These are phyloP conservation scores for Oenanthe melanoleuca DNA, from an alignment of 2,113 vertebrate genomes.

Conservation along the genomic window DNA sequence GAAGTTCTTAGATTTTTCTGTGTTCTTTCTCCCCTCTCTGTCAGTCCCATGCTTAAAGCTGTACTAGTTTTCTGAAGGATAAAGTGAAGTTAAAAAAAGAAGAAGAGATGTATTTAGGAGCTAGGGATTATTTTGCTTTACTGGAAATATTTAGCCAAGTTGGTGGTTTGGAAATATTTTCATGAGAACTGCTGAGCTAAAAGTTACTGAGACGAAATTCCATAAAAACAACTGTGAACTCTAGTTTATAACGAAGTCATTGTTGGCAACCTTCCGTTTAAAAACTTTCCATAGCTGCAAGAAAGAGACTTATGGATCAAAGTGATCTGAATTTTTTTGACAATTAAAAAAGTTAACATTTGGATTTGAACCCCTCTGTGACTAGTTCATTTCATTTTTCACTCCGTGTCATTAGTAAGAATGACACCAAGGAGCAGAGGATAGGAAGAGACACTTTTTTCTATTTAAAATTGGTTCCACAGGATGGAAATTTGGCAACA, in stretches of 20 bases:
- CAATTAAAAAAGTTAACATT: constrained; percentile 28
- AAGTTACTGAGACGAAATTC: constrained; percentile 69
- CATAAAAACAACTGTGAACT: constrained; percentile 67
- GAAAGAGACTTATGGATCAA: constrained; percentile 47
- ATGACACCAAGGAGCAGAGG: constrained; percentile 27
- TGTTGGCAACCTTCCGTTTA: constrained; percentile 39
- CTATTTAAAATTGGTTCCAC: constrained; percentile 69
- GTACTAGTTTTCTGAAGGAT: neutral
- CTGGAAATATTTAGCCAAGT: constrained; percentile 63
- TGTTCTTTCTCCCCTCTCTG: neutral
- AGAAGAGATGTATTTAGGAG: constrained; percentile 41
- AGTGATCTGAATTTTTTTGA: neutral
- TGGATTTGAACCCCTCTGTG: constrained; percentile 38
- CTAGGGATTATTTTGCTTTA: constrained; percentile 35
- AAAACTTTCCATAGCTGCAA: constrained; percentile 58
- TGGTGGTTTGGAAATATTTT: constrained; percentile 69
- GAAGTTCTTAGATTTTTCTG: neutral
- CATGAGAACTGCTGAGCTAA: constrained; percentile 61
- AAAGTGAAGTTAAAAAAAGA: constrained; percentile 29
- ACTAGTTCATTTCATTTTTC: constrained; percentile 46
- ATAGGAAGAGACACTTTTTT: constrained; percentile 36
- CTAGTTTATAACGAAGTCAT: constrained; percentile 53
- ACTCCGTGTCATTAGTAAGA: constrained; percentile 34
- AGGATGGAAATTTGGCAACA: constrained; percentile 75
- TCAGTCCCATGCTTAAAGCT: neutral